Conservation (phyloP, 2,888 invertebrate species). For the Drosophila greeni region DNA sequence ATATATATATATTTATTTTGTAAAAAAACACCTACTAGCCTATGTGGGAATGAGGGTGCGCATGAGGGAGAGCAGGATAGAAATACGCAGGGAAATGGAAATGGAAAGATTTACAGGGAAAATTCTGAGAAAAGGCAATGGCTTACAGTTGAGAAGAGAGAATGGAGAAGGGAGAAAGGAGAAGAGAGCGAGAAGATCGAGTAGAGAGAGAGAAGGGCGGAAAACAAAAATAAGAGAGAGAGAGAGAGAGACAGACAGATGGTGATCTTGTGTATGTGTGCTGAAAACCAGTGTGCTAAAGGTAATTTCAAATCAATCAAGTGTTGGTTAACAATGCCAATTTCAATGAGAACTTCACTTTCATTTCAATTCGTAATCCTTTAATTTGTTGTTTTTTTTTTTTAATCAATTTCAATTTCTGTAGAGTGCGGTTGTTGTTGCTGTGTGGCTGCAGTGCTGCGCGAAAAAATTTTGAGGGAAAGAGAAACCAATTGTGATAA, state of each 20-base stretch:
- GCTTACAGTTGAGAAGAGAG: background rate
- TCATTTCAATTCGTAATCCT: conserved; percentile 26
- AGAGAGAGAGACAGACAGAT: conserved; percentile 1
- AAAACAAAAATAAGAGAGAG: background rate
- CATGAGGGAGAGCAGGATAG: conserved; percentile 24
- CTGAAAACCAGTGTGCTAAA: conserved; percentile 44
- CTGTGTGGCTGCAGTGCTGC: conserved; percentile 33
- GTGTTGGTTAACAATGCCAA: conserved; percentile 35
- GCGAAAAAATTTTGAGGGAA: conserved; percentile 20
- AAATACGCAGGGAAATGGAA: conserved; percentile 4
- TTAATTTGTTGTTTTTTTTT: conserved; percentile 3
- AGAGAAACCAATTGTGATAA: conserved; percentile 39
- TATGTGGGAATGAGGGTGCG: conserved; percentile 26
- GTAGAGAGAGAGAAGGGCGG: background rate
- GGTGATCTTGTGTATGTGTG: conserved; percentile 23
- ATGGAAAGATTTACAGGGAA: background rate
- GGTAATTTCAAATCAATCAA: conserved; percentile 29
- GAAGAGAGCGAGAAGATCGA: background rate
- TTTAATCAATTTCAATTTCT: conserved; percentile 11
- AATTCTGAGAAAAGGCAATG: conserved; percentile 2
- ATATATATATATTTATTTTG: conserved; percentile 25
- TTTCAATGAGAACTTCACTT: conserved; percentile 39
- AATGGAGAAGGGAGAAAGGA: background rate
- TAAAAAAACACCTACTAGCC: conserved; percentile 52
- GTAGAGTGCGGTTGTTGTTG: conserved; percentile 25